Evolutionary conservation across 2,797 vertebrate species (phyloP).

Genomic region (Chrysocyon brachyurus): DNA sequence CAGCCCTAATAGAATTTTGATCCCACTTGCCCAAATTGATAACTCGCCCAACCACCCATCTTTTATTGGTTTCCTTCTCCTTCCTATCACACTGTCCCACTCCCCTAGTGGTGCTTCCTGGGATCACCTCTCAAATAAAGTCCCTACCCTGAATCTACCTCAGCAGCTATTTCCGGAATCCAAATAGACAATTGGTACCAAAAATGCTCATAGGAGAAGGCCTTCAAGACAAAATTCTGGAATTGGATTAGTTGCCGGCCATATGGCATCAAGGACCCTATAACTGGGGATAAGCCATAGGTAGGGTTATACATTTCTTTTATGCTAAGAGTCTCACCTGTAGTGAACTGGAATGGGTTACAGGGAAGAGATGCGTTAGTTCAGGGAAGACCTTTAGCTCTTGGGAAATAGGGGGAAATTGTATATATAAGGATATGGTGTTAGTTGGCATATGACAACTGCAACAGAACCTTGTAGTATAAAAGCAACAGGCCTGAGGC

Average conservation of each 20-base stretch:
- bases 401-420: background rate
- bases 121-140: background rate
- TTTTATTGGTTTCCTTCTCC: background rate
- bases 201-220: background rate
- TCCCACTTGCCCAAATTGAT: background rate
- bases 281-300: background rate
- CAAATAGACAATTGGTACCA: background rate
- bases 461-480: background rate
- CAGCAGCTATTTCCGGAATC: background rate
- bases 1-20: background rate
- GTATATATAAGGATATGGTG: background rate
- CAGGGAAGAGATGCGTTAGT: background rate
- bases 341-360: background rate
- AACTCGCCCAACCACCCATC: background rate
- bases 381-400: background rate
- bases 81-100: background rate
- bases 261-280: background rate
- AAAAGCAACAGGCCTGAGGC: background rate
- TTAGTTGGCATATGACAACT: background rate
- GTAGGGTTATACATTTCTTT: background rate
- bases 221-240: background rate
- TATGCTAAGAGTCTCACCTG: background rate
- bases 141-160: background rate
- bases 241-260: background rate
- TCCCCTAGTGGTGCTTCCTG: background rate